Evolutionary conservation across 2,113 vertebrate species (phyloP).

Genomic region (Notiomystis cincta): DNA sequence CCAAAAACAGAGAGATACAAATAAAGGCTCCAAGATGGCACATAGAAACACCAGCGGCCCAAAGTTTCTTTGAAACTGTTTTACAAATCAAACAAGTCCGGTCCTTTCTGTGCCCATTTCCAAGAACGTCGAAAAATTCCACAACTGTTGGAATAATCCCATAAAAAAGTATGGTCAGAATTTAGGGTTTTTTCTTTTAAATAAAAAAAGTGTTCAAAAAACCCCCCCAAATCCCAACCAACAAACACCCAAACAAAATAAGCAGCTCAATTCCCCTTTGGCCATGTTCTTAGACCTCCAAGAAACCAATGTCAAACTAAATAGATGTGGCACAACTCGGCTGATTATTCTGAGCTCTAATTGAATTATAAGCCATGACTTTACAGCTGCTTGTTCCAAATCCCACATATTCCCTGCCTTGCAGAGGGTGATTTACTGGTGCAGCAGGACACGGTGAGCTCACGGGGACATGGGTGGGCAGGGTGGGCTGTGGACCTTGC

Average conservation of each 20-base stretch:
- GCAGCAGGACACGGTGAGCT: background rate
- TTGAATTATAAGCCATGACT: slow-evolving; percentile 51
- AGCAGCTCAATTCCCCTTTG: slow-evolving; percentile 19
- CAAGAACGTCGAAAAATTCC: background rate
- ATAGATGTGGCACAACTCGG: background rate
- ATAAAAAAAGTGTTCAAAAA: rapidly evolving
- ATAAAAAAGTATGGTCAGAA: slow-evolving; percentile 24
- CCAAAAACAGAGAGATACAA: background rate
- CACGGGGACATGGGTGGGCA: background rate
- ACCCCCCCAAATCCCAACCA: background rate
- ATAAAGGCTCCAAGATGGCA: background rate
- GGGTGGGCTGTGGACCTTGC: background rate
- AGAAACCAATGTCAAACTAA: slow-evolving; percentile 7
- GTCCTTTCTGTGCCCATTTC: background rate
- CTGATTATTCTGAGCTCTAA: slow-evolving; percentile 42
- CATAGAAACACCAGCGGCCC: background rate
- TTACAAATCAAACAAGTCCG: background rate
- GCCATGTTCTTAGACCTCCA: slow-evolving; percentile 27
- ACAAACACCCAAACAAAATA: background rate
- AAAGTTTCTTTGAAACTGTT: background rate
- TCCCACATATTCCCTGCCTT: background rate
- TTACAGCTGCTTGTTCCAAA: background rate
- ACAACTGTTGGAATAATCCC: background rate
- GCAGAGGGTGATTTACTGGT: background rate
- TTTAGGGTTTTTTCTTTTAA: background rate